Base-by-base conservation (phyloP, 2,888 invertebrate species). In the Ochropacha duplaris region DNA sequence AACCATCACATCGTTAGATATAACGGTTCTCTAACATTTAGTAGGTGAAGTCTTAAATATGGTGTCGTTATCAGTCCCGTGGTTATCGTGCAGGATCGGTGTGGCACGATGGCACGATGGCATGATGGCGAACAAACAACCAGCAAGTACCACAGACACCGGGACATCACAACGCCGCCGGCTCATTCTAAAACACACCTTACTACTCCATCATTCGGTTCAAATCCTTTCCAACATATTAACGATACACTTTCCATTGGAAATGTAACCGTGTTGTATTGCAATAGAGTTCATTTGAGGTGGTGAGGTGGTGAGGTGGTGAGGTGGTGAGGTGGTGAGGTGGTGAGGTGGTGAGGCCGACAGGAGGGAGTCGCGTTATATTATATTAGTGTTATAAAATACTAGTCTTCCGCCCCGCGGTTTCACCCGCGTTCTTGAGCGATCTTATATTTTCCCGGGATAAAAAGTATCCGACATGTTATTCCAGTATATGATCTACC, bases 271-370 rank as follows among this genome's bases (percentile, higher is more conserved):
- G 28, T 54, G 22, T 19, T 31, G 16, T 16, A 34, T 52, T 22
- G 19, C 28, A 49, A 49, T 31, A 65, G 58, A 55, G 58, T 59
- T 52, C 54, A 62, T 31, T 52, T 61, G 64, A 22, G 55, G 55
- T 19, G 36, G 36, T n/a, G 36, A 36, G 0, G 50, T n/a, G 58
- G 54, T 60, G 60, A 59, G n/a, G n/a, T n/a, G n/a, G n/a, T n/a
- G n/a, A n/a, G n/a, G n/a, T n/a, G n/a, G n/a, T n/a, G n/a, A n/a
- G n/a, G n/a, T n/a, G n/a, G n/a, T n/a, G n/a, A n/a, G n/a, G n/a
- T n/a, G n/a, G n/a, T n/a, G n/a, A n/a, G n/a, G n/a, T n/a, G n/a
- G n/a, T n/a, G n/a, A n/a, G n/a, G n/a, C n/a, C n/a, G n/a, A n/a
- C n/a, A n/a, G n/a, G n/a, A n/a, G n/a, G n/a, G n/a, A n/a, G n/a